Base-by-base conservation (phyloP, 1,140 invertebrate species). In the Conus ventricosus region DNA sequence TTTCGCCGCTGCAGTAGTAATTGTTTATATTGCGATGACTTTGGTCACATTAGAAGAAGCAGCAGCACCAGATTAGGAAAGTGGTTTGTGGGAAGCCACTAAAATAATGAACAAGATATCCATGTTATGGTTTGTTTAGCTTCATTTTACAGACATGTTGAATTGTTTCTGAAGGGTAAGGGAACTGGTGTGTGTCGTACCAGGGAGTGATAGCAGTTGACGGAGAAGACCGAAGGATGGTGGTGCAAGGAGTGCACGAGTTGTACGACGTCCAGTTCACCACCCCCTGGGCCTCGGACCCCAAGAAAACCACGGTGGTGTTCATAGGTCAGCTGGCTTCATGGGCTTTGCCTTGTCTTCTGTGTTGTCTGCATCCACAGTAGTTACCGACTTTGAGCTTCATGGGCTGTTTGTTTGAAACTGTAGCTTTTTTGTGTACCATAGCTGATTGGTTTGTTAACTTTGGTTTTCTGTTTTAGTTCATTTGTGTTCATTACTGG, bases 221-320 rank as follows among this genome's bases (percentile, higher is more conserved):
- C 6, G 90, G 87, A 25, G 87, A 88, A 78, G 90, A 90, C 0
- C 87, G 80, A 39, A 84, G 92, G 13, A 84, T 93, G 87, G 91
- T 95, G 11, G 87, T 95, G 20, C 94, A 95, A 82, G 94, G 93
- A 51, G 94, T 95, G 1, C 90, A 94, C 81, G 94, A 95, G 85
- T 71, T 94, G 67, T 94, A 94, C 88, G 94, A 95, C 88, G 90
- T 90, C 13, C 93, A 93, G 39, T 85, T 87, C 57, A 94, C 93
- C 2, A 92, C 92, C 17, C 75, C 84, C 5, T 94, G 93, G 93
- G 87, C 88, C 55, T 51, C 80, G 0, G 90, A 92, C 15, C 71
- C 82, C 5, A 91, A 90, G 80, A 88, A 85, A 20, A 93, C 90
- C 84, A 93, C 91, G 78, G 57, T 94, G 2, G 93, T 94, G 15